Evolutionary conservation across 1,140 invertebrate genomes (phyloP).

Genomic region (Paraescarpia echinospica): DNA sequence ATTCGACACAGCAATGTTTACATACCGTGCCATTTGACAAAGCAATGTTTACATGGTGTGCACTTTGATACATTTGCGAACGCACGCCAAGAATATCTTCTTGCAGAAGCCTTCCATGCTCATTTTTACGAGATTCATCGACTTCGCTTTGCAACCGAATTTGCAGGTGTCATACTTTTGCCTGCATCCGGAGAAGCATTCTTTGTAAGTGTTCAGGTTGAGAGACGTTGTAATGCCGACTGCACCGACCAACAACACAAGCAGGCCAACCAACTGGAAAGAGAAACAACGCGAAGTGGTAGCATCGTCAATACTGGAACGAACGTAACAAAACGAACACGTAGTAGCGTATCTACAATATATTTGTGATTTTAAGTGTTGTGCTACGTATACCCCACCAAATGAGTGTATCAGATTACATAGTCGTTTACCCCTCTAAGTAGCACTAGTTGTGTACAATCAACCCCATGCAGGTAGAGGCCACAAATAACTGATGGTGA

Average conservation of each 20-base stretch:
- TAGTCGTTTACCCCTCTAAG: too few relatives aligned
- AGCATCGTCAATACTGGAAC: background rate
- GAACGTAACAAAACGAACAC: too few relatives aligned
- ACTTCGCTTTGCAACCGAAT: background rate
- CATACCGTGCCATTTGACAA: background rate
- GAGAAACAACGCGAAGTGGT: background rate
- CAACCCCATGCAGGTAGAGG: too few relatives aligned
- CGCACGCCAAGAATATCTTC: background rate
- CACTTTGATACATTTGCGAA: background rate
- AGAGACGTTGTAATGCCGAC: background rate
- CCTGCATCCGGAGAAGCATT: background rate
- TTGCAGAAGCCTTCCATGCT: background rate
- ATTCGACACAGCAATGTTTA: background rate
- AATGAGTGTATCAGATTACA: too few relatives aligned
- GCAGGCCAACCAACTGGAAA: background rate
- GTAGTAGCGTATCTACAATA: too few relatives aligned
- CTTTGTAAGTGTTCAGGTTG: background rate
- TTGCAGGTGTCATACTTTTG: background rate
- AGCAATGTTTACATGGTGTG: background rate
- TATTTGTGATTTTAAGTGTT: too few relatives aligned
- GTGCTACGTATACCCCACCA: too few relatives aligned
- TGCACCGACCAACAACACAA: background rate
- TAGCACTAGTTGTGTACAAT: too few relatives aligned
- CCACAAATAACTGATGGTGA: too few relatives aligned
- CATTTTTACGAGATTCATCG: background rate